Percentiles rank a stretch among this genome's conserved stretches.
These are phyloP conservation scores for Agrotis ipsilon DNA, from an alignment of 2,888 invertebrate species.

Conservation along the genomic window DNA sequence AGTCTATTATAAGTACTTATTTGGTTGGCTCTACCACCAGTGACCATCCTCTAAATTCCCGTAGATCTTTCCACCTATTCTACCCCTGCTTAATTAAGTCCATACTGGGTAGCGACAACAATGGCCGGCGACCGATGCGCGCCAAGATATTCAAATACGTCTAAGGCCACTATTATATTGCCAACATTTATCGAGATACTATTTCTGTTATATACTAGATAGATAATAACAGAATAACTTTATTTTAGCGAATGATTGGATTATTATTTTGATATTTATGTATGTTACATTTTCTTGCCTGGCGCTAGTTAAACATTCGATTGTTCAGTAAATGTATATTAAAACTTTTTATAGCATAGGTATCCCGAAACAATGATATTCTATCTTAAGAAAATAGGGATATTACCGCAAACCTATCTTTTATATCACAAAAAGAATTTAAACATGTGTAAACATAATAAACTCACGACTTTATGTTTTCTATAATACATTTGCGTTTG, in stretches of 20 bases:
- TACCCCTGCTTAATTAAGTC: conserved; percentile 89
- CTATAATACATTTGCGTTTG: conserved; percentile 25
- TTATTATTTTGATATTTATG: conserved; percentile 33
- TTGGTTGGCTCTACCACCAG: conserved; percentile 63
- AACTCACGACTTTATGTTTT: conserved; percentile 39
- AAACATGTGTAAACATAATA: conserved; percentile 34
- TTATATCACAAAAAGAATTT: conserved; percentile 24
- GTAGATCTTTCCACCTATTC: conserved; percentile 86
- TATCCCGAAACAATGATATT: conserved; percentile 6
- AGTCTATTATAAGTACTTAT: conserved; percentile 71
- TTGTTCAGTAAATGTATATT: conserved; percentile 5
- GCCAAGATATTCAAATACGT: conserved; percentile 90
- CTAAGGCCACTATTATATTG: conserved; percentile 88
- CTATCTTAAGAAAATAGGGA: conserved; percentile 26
- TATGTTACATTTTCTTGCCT: neutral
- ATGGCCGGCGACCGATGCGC: conserved; percentile 87
- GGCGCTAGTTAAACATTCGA: neutral
- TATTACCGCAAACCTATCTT: conserved; percentile 26
- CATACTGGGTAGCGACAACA: conserved; percentile 89
- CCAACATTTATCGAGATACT: conserved; percentile 80
- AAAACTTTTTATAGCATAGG: neutral
- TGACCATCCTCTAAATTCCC: conserved; percentile 84
- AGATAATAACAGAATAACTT: conserved; percentile 56
- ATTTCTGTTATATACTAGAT: conserved; percentile 61
- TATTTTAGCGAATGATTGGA: conserved; percentile 52